These are phyloP conservation scores for Orchesella cincta DNA, from an alignment of 1,140 invertebrate genomes.

Conservation along the genomic window DNA sequence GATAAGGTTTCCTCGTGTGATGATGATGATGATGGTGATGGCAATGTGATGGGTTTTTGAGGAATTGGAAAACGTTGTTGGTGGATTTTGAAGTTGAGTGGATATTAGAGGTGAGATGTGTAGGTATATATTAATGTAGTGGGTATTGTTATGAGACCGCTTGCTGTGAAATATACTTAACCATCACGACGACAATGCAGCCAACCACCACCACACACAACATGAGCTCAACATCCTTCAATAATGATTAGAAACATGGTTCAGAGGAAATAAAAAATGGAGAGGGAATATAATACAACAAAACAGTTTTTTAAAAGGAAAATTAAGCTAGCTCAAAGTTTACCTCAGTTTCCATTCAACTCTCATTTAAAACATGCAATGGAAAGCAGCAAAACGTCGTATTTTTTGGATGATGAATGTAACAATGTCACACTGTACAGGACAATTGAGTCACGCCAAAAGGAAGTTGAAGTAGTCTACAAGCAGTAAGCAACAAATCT, in stretches of 20 bases:
- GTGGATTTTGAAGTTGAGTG: neutral
- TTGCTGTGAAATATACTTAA: conserved; percentile 15
- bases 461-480: neutral
- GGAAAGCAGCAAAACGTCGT: neutral
- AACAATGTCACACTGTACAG: neutral
- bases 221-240: conserved; percentile 11
- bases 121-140: neutral
- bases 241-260: neutral
- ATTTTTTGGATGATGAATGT: conserved; percentile 8
- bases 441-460: conserved; percentile 21
- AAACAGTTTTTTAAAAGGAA: neutral
- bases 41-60: neutral
- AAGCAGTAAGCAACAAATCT: no score
- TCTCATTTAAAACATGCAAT: no score
- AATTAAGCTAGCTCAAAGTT: no score
- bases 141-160: conserved; percentile 16
- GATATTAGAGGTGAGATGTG: no score
- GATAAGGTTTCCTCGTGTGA: neutral
- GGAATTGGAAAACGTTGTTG: no score
- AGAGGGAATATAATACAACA: neutral
- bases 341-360: no score
- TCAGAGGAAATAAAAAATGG: neutral
- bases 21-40: neutral
- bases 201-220: neutral
- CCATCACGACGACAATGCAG: neutral